Evolutionary conservation across 2,113 vertebrate genomes (phyloP).

Genomic region (Leuciscus idus): DNA sequence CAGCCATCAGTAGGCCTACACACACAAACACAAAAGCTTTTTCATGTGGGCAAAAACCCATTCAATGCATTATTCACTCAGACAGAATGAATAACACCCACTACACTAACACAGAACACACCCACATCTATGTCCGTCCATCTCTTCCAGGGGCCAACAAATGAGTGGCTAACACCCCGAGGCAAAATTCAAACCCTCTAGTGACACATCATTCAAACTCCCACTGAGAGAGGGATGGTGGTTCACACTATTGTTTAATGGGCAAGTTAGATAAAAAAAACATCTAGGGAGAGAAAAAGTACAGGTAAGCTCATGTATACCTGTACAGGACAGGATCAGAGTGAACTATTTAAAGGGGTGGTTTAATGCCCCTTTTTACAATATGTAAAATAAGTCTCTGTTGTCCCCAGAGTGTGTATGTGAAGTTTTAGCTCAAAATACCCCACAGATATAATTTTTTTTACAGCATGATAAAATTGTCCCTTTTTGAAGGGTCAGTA

Average conservation of each 20-base stretch:
- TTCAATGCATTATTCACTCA: background rate
- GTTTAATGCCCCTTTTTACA: too few relatives aligned
- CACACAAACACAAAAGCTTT: conserved; percentile 24
- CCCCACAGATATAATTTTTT: too few relatives aligned
- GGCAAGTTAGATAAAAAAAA: background rate
- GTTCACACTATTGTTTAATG: conserved; percentile 14
- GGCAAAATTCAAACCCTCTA: conserved; percentile 54
- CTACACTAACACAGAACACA: conserved; percentile 32
- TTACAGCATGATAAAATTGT: too few relatives aligned
- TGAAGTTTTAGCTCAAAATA: too few relatives aligned
- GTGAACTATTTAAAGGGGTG: background rate
- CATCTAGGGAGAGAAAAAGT: background rate
- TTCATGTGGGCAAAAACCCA: conserved; percentile 23
- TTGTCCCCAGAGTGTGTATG: too few relatives aligned
- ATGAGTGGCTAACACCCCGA: conserved; percentile 35
- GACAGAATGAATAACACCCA: conserved; percentile 29
- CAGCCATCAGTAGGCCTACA: conserved; percentile 22
- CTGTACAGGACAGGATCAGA: background rate
- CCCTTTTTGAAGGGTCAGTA: too few relatives aligned
- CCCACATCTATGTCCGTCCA: conserved; percentile 35
- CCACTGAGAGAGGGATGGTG: background rate
- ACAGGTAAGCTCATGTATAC: background rate
- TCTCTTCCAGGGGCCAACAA: conserved; percentile 23
- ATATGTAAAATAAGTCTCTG: too few relatives aligned
- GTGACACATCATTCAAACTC: conserved; percentile 49